Evolutionary conservation across 1,140 invertebrate genomes (phyloP), one percentile per base, ranked within the genome.

Genomic region (Ips nitidus): DNA sequence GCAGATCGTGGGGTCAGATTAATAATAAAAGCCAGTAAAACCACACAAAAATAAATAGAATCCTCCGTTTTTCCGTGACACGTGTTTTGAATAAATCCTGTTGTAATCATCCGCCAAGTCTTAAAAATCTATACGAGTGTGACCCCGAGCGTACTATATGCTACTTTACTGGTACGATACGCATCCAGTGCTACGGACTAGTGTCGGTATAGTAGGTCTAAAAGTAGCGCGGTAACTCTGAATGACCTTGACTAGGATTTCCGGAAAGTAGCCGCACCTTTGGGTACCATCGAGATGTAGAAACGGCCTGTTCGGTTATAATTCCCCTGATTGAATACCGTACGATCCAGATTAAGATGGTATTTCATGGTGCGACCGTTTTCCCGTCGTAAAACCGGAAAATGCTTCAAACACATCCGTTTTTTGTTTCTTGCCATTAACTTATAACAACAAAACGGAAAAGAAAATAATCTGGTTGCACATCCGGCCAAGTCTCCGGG

Each of bases 181-280:
- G 22, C 22, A 22, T 22, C 0, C 22, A 22, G 22, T 50, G 45
- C 2, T 50, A 6, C 45, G 45, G 45, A 1, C 45, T 6, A 2
- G 45, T 6, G 45, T 22, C 45, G 45, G 45, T 41, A 66, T 59
- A 68, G 39, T 37, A 53, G 7, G 56, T 38, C 37, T 5, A n/a
- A 53, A 60, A 60, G 52, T 60, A 53, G 53, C 64, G 36, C 66
- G 40, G 56, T 47, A 50, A 47, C 38, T 22, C n/a, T 36, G 52
- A 47, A 59, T 68, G 57, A 43, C 66, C 66, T 68, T 68, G 66
- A 60, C n/a, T 52, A 68, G 66, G 57, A 68, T 68, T 68, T 68
- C 66, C 66, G 66, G 66, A 68, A 68, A 68, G 43, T 60, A 60
- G 57, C 66, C 66, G 66, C 66, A 68, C 66, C 66, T 68, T 53